Conservation (phyloP, 1,140 invertebrate species). For the Idris sp. region DNA sequence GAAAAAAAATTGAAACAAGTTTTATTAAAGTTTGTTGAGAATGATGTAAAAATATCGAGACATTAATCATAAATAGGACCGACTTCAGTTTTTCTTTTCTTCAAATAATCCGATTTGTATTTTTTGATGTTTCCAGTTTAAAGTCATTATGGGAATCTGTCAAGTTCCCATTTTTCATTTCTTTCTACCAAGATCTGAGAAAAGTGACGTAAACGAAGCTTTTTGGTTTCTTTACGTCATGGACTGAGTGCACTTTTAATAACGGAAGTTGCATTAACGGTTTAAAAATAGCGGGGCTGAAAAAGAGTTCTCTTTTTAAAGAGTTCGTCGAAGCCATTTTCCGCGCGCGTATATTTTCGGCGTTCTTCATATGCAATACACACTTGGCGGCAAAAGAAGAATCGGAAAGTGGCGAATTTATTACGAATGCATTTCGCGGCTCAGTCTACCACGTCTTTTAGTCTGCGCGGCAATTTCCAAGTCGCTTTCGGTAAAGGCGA, state of each 20-base stretch:
- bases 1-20: too few species aligned
- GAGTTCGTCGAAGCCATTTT: conserved; percentile 61
- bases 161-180: neutral
- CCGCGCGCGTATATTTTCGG: conserved; percentile 60
- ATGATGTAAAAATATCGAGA: too few species aligned
- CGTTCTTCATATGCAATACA: conserved; percentile 40
- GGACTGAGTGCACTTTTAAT: conserved; percentile 24
- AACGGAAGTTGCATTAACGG: conserved; percentile 36
- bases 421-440: conserved; percentile 33
- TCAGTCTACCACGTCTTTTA: conserved; percentile 51
- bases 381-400: conserved; percentile 44
- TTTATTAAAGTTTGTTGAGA: too few species aligned
- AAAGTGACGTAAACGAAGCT: too few species aligned
- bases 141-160: conserved; percentile 29
- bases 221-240: too few species aligned
- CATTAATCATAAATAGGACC: conserved; percentile 33
- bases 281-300: conserved; percentile 48
- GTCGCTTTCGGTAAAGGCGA: conserved; percentile 48
- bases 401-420: conserved; percentile 43
- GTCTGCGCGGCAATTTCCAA: conserved; percentile 20
- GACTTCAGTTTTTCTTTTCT: neutral
- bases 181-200: too few species aligned
- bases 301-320: too few species aligned
- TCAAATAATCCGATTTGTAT: conserved; percentile 21
- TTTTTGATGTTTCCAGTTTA: conserved; percentile 41